phyloP scores from a whole-genome alignment of 2,797 vertebrate genomes.

The Hippoglossus hippoglossus region DNA sequence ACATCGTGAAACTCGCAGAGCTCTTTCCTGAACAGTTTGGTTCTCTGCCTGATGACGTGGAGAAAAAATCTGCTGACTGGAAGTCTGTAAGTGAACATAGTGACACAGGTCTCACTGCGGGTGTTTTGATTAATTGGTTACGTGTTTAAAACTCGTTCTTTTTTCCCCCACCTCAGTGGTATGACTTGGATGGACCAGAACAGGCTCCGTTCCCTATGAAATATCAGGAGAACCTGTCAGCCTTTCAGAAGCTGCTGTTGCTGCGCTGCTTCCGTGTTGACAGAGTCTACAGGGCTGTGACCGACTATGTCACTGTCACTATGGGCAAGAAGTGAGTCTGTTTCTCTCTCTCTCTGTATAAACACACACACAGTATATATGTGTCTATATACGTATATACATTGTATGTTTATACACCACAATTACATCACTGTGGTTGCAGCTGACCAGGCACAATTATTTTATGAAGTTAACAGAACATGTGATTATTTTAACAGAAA shows the following conservation, averaged over 20 bases:
- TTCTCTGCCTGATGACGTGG: slow-evolving; percentile 89
- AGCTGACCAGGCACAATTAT: no score
- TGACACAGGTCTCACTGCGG: neutral
- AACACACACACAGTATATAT: neutral
- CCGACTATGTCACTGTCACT: slow-evolving; percentile 88
- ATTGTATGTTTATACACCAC: neutral
- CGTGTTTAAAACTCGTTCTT: slow-evolving; percentile 9
- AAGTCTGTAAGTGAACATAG: slow-evolving; percentile 84
- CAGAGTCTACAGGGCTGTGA: slow-evolving; percentile 92
- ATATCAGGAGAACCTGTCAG: slow-evolving; percentile 83
- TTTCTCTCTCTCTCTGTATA: neutral
- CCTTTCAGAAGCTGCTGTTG: slow-evolving; percentile 93
- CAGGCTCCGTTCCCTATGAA: slow-evolving; percentile 86
- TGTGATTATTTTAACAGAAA: neutral
- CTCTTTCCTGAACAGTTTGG: slow-evolving; percentile 88
- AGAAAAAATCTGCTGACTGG: slow-evolving; percentile 85
- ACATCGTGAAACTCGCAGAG: slow-evolving; percentile 89
- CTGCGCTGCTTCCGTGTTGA: slow-evolving; percentile 96
- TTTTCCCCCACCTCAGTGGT: slow-evolving; percentile 87
- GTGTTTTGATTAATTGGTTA: neutral
- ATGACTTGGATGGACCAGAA: slow-evolving; percentile 90
- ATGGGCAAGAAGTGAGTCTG: slow-evolving; percentile 93
- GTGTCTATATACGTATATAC: no score
- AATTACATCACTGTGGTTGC: no score
- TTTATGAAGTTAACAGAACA: no score